Evolutionary conservation across 1,140 invertebrate genomes (phyloP).

Genomic region (Hesperophylax magnus): DNA sequence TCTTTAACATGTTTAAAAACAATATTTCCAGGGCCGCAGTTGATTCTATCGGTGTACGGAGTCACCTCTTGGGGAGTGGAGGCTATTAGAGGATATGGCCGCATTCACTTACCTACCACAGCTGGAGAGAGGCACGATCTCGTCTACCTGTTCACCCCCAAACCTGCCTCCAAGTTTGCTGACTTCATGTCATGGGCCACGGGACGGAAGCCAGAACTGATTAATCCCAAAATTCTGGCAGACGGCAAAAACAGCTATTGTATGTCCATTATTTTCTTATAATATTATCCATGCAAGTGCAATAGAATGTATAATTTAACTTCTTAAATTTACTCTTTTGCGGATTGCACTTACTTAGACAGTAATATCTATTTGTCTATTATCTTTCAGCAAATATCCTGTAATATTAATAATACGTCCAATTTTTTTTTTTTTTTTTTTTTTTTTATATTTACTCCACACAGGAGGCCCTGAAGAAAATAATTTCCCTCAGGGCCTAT

Average conservation of each 20-base stretch:
- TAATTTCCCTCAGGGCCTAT: too few species aligned
- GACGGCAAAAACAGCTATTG: conserved; percentile 54
- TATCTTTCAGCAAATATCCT: too few species aligned
- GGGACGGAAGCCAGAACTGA: conserved; percentile 50
- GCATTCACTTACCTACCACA: conserved; percentile 61
- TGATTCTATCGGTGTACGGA: conserved; percentile 63
- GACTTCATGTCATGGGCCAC: conserved; percentile 51
- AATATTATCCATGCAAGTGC: too few species aligned
- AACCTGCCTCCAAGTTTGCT: conserved; percentile 43
- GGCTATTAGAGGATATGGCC: conserved; percentile 61
- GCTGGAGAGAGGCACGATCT: conserved; percentile 30
- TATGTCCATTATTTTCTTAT: conserved; percentile 22
- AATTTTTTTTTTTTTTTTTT: too few species aligned
- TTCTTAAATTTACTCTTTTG: too few species aligned
- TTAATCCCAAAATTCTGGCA: conserved; percentile 47
- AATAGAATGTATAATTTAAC: too few species aligned
- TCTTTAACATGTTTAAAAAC: too few species aligned
- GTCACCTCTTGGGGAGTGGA: conserved; percentile 61
- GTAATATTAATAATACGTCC: too few species aligned
- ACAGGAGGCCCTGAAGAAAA: too few species aligned
- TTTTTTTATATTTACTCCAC: too few species aligned
- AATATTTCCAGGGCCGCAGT: conserved; percentile 62
- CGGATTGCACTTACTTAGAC: too few species aligned
- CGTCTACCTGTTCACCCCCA: conserved; percentile 48
- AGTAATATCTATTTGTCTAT: too few species aligned